Evolutionary conservation across 30 jellyfish, hydroid and myxozoan species (phyloP).

Genomic region (Pseudorhiza aurosa): DNA sequence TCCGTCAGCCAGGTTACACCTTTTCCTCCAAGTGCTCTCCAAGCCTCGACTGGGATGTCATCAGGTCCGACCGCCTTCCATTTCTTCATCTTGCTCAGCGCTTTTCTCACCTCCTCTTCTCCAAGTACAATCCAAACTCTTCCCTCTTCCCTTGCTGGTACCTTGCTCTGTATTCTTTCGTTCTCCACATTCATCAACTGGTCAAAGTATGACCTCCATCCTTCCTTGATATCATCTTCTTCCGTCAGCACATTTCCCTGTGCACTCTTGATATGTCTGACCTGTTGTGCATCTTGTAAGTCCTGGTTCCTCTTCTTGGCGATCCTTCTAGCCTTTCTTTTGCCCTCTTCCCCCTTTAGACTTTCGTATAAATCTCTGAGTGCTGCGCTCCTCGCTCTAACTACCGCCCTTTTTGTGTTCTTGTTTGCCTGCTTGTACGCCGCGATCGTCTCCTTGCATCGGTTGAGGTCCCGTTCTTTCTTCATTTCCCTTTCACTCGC

Average conservation of each 20-base stretch:
- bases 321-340: not conserved
- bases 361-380: constrained; percentile 1
- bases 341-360: constrained; percentile 2
- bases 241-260: constrained; percentile 20
- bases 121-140: not conserved
- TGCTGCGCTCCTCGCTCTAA: constrained; percentile 20
- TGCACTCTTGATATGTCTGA: not conserved
- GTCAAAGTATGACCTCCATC: constrained; percentile 38
- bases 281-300: constrained; percentile 31
- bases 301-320: constrained; percentile 28
- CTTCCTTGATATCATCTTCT: constrained; percentile 9
- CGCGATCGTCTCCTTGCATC: not conserved
- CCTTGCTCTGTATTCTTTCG: constrained; percentile 5
- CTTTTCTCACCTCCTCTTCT: constrained; percentile 26
- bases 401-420: constrained; percentile 14
- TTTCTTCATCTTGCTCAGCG: constrained; percentile 42
- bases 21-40: constrained; percentile 19
- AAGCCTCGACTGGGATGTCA: constrained; percentile 39
- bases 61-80: constrained; percentile 54
- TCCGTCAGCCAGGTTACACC: constrained; percentile 10
- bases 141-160: constrained; percentile 1
- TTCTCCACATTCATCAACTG: constrained; percentile 45
- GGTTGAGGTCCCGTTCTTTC: not conserved
- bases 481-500: not conserved
- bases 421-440: constrained; percentile 24